Base-by-base conservation (phyloP, 2,113 vertebrate genomes). In the Lepisosteus oculatus region DNA sequence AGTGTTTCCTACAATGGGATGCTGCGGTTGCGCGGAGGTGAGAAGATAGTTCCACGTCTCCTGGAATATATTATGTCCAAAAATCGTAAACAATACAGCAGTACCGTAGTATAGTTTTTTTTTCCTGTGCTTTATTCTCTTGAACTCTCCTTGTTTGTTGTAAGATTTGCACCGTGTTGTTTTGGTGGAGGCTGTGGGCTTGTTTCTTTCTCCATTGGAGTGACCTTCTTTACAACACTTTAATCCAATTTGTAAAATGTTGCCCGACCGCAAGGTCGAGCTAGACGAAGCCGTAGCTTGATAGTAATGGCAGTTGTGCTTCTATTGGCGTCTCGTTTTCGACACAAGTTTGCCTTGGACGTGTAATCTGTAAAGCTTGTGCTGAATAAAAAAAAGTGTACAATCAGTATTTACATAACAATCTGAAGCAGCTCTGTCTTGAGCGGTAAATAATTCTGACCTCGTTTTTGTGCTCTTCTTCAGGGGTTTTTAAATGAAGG, bases 21-120 rank as follows among this genome's bases (percentile, higher is more conserved):
- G 91, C 90, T 90, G 91, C 88, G 91, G 89, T 69, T 91, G 91
- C 84, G 61, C 86, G 75, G 90, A 93, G 91, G 91, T 93, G 85
- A 88, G 88, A 55, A 43, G 77, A 6, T 71, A 67, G 69, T 74
- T 59, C 29, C 55, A 54, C 71, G 3, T 5, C 72, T 29, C 65
- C 54, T 8, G 12, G 43, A 65, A 59, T 13, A 41, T 59, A 2
- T 54, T 61, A 43, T 43, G 76, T 29, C 29, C 29, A 29, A 76
- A 64, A 74, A 70, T 70, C 74, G 76, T 72, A 45, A 65, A 67
- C 66, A 5, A 67, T 65, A 69, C 70, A 62, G 43, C 67, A 68
- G 61, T 29, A 29, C 1, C 29, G 29, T 29, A 29, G 29, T 29
- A 29, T 29, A 29, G 29, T 29, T 29, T 29, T 29, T 29, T 29